These are phyloP conservation scores for Eupithecia tripunctaria DNA, from an alignment of 2,888 invertebrate species.

Conservation along the genomic window DNA sequence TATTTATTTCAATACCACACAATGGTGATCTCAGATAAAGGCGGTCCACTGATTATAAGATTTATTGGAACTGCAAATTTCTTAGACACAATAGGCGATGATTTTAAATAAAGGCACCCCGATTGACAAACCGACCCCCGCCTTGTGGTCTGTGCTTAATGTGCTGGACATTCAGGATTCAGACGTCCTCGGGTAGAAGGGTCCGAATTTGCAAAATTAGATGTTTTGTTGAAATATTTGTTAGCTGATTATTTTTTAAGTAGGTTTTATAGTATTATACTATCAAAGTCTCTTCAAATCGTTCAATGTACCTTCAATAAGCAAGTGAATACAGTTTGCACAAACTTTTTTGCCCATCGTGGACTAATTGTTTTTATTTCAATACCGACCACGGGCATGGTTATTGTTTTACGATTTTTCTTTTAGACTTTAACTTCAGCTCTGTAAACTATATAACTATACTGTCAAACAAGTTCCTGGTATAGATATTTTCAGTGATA, in stretches of 20 bases:
- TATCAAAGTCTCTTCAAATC: no score
- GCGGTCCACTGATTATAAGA: slow-evolving; percentile 32
- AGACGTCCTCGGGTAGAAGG: slow-evolving; percentile 51
- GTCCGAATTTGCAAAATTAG: slow-evolving; percentile 32
- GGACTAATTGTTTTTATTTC: not conserved
- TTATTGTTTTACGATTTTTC: no score
- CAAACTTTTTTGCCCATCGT: no score
- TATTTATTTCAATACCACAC: slow-evolving; percentile 5
- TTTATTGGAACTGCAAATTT: slow-evolving; percentile 55
- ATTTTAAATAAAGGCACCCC: slow-evolving; percentile 77
- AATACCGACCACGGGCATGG: not conserved
- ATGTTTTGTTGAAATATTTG: not conserved
- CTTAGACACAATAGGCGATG: slow-evolving; percentile 72
- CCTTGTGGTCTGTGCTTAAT: slow-evolving; percentile 78
- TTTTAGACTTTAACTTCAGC: no score
- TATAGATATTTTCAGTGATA: no score
- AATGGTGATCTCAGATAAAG: slow-evolving; percentile 29
- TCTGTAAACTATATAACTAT: no score
- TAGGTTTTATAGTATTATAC: no score
- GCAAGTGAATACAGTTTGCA: not conserved
- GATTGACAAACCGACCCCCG: slow-evolving; percentile 68
- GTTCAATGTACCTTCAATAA: not conserved
- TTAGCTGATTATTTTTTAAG: no score
- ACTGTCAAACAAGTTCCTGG: no score
- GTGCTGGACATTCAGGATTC: slow-evolving; percentile 78